phyloP scores from a whole-genome alignment of 2,113 vertebrate genomes.

The Zosterops borbonicus region DNA sequence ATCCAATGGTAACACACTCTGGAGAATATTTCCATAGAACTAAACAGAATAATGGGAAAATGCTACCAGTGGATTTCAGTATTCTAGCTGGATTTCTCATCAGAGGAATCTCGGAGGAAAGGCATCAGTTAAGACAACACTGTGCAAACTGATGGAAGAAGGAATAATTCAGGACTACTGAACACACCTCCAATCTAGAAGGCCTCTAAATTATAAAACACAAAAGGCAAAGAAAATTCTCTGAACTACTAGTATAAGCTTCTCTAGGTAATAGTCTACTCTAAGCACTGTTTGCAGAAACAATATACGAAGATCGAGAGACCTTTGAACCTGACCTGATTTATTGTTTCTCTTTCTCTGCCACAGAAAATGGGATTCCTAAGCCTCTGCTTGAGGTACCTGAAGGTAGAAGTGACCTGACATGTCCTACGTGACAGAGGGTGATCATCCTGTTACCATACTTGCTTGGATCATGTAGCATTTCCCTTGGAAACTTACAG shows the following conservation, averaged over 20 bases:
- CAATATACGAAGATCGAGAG: background rate
- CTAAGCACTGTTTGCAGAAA: background rate
- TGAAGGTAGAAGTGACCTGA: background rate
- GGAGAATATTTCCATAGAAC: background rate
- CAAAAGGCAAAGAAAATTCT: background rate
- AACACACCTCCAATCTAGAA: background rate
- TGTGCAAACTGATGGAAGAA: background rate
- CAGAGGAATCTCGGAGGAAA: background rate
- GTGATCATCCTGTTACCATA: rapidly evolving
- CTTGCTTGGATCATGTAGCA: background rate
- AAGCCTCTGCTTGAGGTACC: background rate
- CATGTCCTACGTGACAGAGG: rapidly evolving
- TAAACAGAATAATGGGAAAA: background rate
- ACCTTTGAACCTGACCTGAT: background rate
- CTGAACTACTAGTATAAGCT: background rate
- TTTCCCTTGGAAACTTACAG: background rate
- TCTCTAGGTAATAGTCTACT: background rate
- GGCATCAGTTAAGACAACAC: background rate
- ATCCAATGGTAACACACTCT: background rate
- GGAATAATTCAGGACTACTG: background rate
- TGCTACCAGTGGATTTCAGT: background rate
- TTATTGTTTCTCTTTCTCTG: background rate
- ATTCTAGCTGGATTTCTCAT: background rate
- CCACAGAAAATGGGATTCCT: background rate
- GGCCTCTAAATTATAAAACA: background rate